These are phyloP conservation scores for Helicolenus hilgendorfi DNA, from an alignment of 2,797 vertebrate genomes.

Conservation along the genomic window DNA sequence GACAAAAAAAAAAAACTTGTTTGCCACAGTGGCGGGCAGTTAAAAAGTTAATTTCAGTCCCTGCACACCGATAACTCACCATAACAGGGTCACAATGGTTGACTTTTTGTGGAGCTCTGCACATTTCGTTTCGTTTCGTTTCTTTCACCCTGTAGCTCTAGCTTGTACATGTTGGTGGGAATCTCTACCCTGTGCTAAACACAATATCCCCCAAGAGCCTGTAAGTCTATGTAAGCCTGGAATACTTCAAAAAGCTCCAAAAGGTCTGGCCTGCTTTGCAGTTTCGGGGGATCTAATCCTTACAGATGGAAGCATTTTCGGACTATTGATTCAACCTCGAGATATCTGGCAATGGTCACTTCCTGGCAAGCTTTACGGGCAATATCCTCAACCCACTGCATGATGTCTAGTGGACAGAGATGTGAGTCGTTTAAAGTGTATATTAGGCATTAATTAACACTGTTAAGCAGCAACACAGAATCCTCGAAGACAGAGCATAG, in stretches of 20 bases:
- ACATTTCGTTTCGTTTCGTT: conserved; percentile 11
- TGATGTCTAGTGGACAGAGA: conserved; percentile 20
- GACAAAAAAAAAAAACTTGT: too few relatives aligned
- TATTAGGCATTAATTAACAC: conserved; percentile 4
- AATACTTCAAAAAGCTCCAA: conserved; percentile 48
- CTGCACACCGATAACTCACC: background rate
- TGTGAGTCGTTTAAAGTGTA: background rate
- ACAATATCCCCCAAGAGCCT: conserved; percentile 51
- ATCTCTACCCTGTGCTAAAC: conserved; percentile 48
- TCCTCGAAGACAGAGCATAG: conserved; percentile 28
- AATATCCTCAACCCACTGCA: conserved; percentile 26
- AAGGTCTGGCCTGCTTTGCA: conserved; percentile 28
- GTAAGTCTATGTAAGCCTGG: conserved; percentile 44
- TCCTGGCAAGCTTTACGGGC: conserved; percentile 37
- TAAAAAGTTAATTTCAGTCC: too few relatives aligned
- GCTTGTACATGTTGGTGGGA: conserved; percentile 25
- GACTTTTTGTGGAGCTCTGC: conserved; percentile 24
- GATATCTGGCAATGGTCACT: conserved; percentile 56
- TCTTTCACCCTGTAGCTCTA: conserved; percentile 4
- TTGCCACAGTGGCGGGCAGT: too few relatives aligned
- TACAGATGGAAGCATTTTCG: conserved; percentile 56
- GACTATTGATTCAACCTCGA: conserved; percentile 61
- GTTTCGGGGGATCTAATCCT: conserved; percentile 62
- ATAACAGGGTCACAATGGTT: conserved; percentile 10
- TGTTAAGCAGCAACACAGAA: conserved; percentile 30